Conservation (phyloP, 2,888 invertebrate genomes). For the Galeopsomyia nigrocyanea region DNA sequence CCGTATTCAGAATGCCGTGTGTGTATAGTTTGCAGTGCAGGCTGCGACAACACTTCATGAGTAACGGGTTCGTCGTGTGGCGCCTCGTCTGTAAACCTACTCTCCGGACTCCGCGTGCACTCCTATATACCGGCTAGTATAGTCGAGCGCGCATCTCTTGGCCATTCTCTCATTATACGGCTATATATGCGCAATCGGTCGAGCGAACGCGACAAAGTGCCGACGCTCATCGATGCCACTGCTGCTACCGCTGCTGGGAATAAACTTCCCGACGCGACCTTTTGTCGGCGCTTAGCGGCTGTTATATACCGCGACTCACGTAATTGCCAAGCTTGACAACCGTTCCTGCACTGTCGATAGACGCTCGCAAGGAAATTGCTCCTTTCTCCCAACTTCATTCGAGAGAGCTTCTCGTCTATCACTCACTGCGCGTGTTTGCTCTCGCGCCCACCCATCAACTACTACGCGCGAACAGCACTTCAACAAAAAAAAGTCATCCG, state of each 20-base stretch:
- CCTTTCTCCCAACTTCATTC: slow-evolving; percentile 1
- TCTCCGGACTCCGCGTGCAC: slow-evolving; percentile 51
- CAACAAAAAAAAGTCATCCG: slow-evolving; percentile 4
- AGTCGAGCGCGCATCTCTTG: too few species aligned
- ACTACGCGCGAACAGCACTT: slow-evolving; percentile 1
- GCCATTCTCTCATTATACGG: slow-evolving; percentile 53
- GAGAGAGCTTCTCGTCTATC: neutral
- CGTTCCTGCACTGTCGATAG: neutral
- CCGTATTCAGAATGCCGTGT: neutral
- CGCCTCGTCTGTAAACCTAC: slow-evolving; percentile 63
- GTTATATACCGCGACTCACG: neutral
- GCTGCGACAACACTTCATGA: slow-evolving; percentile 50
- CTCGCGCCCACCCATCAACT: too few species aligned
- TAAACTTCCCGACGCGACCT: slow-evolving; percentile 5
- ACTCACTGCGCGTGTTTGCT: neutral
- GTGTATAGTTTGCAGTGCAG: neutral
- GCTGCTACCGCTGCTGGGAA: slow-evolving; percentile 7
- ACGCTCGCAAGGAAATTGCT: neutral
- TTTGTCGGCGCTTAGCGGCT: too few species aligned
- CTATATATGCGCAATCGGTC: neutral
- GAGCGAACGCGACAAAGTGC: slow-evolving; percentile 25
- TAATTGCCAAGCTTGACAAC: slow-evolving; percentile 26
- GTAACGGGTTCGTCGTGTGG: slow-evolving; percentile 65
- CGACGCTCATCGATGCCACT: slow-evolving; percentile 19
- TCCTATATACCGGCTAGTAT: slow-evolving; percentile 15